A percentile compares a stretch with the other conserved stretches of the same genome.
Conservation (phyloP, 2,797 vertebrate species). For the Holocentrus rufus region DNA sequence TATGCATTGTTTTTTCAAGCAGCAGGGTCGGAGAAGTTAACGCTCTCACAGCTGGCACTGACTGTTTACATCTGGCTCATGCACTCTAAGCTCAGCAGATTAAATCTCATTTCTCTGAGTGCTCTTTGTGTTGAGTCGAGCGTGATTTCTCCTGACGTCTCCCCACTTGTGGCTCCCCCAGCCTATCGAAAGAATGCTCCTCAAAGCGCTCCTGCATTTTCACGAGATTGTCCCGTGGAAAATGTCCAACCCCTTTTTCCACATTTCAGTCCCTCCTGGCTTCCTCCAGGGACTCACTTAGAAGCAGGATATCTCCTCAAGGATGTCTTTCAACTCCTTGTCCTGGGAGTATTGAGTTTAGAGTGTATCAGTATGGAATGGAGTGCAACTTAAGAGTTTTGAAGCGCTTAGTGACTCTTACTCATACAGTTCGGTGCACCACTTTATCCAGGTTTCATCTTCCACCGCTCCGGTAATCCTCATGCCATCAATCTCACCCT, state of each 20-base stretch:
- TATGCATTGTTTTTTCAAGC: slow-evolving; percentile 55
- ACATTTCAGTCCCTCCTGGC: slow-evolving; percentile 59
- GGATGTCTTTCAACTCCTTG: slow-evolving; percentile 64
- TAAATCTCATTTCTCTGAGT: slow-evolving; percentile 78
- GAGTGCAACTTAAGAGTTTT: slow-evolving; percentile 43
- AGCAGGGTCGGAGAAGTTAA: slow-evolving; percentile 44
- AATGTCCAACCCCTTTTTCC: slow-evolving; percentile 68
- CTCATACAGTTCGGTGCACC: slow-evolving; percentile 40
- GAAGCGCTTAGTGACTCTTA: slow-evolving; percentile 37
- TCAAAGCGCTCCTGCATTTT: slow-evolving; percentile 73
- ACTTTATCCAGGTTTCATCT: slow-evolving; percentile 60
- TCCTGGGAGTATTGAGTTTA: slow-evolving; percentile 44
- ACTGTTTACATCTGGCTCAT: slow-evolving; percentile 73
- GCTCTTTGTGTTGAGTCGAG: slow-evolving; percentile 76
- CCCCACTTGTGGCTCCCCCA: slow-evolving; percentile 58
- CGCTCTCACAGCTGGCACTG: slow-evolving; percentile 68
- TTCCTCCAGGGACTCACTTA: slow-evolving; percentile 61
- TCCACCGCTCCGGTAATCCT: slow-evolving; percentile 47
- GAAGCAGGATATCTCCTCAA: slow-evolving; percentile 63
- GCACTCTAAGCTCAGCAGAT: slow-evolving; percentile 73
- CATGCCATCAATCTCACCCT: slow-evolving; percentile 38
- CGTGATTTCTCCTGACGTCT: slow-evolving; percentile 73
- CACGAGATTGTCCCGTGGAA: slow-evolving; percentile 69
- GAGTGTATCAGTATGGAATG: slow-evolving; percentile 49
- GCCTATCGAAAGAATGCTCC: slow-evolving; percentile 67